Percentiles rank a stretch among this genome's conserved stretches.
phyloP scores from a whole-genome alignment of 1,140 invertebrate genomes.

The Ips nitidus region DNA sequence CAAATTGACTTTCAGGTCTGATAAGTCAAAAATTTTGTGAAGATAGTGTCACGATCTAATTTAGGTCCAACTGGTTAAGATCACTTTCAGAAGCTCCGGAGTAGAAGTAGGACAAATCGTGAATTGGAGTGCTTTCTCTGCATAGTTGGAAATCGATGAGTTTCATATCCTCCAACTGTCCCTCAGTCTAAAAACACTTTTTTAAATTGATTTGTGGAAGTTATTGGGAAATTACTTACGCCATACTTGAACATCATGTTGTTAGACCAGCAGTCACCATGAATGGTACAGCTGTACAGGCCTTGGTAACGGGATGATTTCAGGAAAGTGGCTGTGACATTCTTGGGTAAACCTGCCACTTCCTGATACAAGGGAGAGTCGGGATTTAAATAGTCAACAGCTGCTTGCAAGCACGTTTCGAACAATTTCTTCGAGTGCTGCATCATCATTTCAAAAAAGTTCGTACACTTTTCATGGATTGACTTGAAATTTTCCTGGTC shows the following conservation, averaged over 20 bases:
- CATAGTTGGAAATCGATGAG: constrained; percentile 61
- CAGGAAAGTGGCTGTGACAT: neutral
- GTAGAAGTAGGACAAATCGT: constrained; percentile 61
- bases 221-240: constrained; percentile 18
- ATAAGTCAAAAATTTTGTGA: no score
- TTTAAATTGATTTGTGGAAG: neutral
- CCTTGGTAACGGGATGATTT: constrained; percentile 25
- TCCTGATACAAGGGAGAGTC: neutral
- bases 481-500: constrained; percentile 37
- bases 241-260: constrained; percentile 36
- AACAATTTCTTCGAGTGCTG: neutral
- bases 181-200: constrained; percentile 15
- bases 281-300: constrained; percentile 15
- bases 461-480: constrained; percentile 3
- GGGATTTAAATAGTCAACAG: neutral
- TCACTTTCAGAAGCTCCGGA: constrained; percentile 56
- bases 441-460: constrained; percentile 42
- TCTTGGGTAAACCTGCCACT: neutral
- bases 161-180: constrained; percentile 26
- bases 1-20: no score
- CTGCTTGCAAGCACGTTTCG: neutral
- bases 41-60: no score
- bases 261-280: constrained; percentile 34
- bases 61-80: constrained; percentile 50
- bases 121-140: constrained; percentile 58